A percentile compares a stretch with the other conserved stretches of the same genome.
These are phyloP conservation scores for Acleris literana DNA, from an alignment of 2,888 invertebrate genomes.

Conservation along the genomic window DNA sequence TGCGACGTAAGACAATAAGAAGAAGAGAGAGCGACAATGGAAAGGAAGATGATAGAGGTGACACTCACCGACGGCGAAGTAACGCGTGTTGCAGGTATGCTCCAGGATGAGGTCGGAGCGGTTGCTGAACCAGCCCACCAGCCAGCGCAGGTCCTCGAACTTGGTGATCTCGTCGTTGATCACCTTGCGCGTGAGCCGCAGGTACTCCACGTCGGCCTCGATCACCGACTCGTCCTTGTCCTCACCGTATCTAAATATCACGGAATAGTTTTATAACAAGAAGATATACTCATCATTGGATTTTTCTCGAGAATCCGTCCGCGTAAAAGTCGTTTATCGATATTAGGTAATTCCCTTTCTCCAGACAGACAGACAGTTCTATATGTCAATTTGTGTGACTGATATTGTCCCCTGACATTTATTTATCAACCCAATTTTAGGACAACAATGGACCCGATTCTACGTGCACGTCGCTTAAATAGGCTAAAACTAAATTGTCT, in stretches of 20 bases:
- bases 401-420: too few species aligned
- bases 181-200: slow-evolving; percentile 73
- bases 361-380: too few species aligned
- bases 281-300: background rate
- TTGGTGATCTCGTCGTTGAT: slow-evolving; percentile 79
- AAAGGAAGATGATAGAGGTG: background rate
- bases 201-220: slow-evolving; percentile 77
- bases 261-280: background rate
- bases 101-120: slow-evolving; percentile 68
- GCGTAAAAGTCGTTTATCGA: too few species aligned
- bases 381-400: too few species aligned
- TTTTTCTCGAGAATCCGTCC: too few species aligned
- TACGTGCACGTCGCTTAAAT: too few species aligned
- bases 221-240: slow-evolving; percentile 78
- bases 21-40: too few species aligned
- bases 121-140: slow-evolving; percentile 74
- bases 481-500: too few species aligned
- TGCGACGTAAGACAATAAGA: too few species aligned
- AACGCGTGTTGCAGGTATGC: slow-evolving; percentile 72
- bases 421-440: too few species aligned
- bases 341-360: too few species aligned
- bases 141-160: slow-evolving; percentile 76
- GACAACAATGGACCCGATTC: too few species aligned
- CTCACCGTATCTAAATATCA: slow-evolving; percentile 65
- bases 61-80: slow-evolving; percentile 68